Evolutionary conservation across 2,113 vertebrate species (phyloP), one percentile per base, ranked within the genome.

Genomic region (Prionailurus viverrinus): DNA sequence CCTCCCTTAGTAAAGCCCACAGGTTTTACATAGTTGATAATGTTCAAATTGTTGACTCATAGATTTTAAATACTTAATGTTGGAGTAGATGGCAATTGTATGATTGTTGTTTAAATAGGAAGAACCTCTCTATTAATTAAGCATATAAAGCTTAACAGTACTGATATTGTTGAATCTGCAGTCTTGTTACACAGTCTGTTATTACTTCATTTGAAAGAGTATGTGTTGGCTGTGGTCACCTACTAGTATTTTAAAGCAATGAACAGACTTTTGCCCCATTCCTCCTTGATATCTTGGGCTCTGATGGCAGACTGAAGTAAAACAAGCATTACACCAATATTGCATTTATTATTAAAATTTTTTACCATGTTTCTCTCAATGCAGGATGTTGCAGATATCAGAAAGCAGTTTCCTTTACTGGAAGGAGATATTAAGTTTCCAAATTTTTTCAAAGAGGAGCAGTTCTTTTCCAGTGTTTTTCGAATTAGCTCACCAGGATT

Each of bases 391-490:
- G 99, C 99, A 96, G 99, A 99, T 97, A 98, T 99, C 96, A 99
- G 97, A 90, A 99, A 99, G 95, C 99, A 99, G 98, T 99, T 99
- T 98, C 99, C 99, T 73, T 29, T 97, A 90, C 97, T 99, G 98
- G 99, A 99, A 29, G 97, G 98, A 95, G 99, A 99, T 93, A 99
- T 99, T 95, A 98, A 98, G 14, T 98, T 99, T 90, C 99, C 99
- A 66, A 97, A 98, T 33, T 99, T 99, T 98, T 99, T 99, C 98
- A 98, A 99, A 89, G 99, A 99, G 1, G 98, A 99, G 2, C 99
- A 99, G 93, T 99, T 99, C 95, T 99, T 99, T 98, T 99, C 99
- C 96, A 99, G 99, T 0, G 99, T 99, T 19, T 99, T 99, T 97
- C 99, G 99, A 29, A 99, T 99, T 98, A 99, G 99, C 98, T 99